Evolutionary conservation across 2,888 invertebrate species (phyloP), one percentile per base, ranked within the genome.

Genomic region (Odontomyia ornata): DNA sequence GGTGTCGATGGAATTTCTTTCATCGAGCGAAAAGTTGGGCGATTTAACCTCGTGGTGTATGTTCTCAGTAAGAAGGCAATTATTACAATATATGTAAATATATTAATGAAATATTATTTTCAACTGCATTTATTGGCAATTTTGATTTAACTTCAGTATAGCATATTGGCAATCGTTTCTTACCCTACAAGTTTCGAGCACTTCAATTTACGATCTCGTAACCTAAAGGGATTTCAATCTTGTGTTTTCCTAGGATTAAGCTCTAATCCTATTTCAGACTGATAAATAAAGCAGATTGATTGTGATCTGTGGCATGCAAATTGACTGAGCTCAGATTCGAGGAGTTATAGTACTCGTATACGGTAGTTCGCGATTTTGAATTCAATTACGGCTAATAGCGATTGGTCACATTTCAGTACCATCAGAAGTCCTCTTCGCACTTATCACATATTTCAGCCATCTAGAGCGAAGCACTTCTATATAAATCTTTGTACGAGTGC

Each of bases 371-470:
- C 23, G 11, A 11, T 25, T 46, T 69, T 46, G 47, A 25, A 28
- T 23, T 47, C 47, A 47, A 46, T 69, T 69, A 47, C 69, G 47
- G 43, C 69, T 69, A 69, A 69, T 69, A 46, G 46, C 46, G 64
- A 28, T 67, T 43, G 36, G 21, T 43, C 2, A 23, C 67, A 43
- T n/a, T n/a, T 36, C 18, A 15, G 7, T 15, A 15, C 36, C 65
- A 4, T 21, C 18, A 30, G 21, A n/a, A 18, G 30, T 36, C 65
- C 27, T 13, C 65, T 7, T 28, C 25, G 30, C 28, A 30, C 21
- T 27, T 18, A 36, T 9, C 9, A 21, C 65, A 65, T 65, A 30
- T 30, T 27, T 65, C 23, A 5, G 47, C 69, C 47, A 47, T 47
- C 21, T 47, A n/a, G 5, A 69, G 69, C 23, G 25, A 25, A 69